These are phyloP conservation scores for Alouatta palliata DNA, from an alignment of 2,113 vertebrate species.

Conservation along the genomic window DNA sequence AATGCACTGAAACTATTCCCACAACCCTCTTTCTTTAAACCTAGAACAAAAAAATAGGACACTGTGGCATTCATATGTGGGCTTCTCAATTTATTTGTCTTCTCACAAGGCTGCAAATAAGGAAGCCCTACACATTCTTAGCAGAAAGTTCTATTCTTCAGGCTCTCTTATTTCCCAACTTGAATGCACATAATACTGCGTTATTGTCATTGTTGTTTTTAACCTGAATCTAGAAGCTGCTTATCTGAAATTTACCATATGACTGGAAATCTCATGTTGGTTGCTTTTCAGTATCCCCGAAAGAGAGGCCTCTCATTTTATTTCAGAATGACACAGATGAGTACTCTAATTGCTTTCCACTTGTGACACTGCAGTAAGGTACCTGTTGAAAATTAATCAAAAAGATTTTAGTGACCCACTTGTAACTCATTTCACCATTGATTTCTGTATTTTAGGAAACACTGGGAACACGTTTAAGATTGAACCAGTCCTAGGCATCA, in stretches of 20 bases:
- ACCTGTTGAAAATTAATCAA: not conserved
- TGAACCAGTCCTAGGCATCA: slow-evolving; percentile 94
- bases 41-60: not conserved
- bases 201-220: not conserved
- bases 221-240: not conserved
- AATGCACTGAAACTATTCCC: not conserved
- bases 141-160: not conserved
- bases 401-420: not conserved
- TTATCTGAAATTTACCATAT: not conserved
- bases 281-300: not conserved
- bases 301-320: not conserved
- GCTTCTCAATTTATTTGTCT: not conserved
- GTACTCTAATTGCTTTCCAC: not conserved
- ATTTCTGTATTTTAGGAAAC: slow-evolving; percentile 90
- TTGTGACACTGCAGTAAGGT: not conserved
- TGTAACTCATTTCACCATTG: slow-evolving; percentile 65
- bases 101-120: not conserved
- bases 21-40: not conserved
- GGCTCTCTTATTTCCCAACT: not conserved
- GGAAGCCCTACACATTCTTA: not conserved
- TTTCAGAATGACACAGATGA: not conserved
- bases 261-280: not conserved
- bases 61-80: too few species aligned
- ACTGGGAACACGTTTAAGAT: slow-evolving; percentile 94
- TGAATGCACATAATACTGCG: not conserved